phyloP scores from a whole-genome alignment of 2,113 vertebrate genomes.

The Pelmatolapia mariae region DNA sequence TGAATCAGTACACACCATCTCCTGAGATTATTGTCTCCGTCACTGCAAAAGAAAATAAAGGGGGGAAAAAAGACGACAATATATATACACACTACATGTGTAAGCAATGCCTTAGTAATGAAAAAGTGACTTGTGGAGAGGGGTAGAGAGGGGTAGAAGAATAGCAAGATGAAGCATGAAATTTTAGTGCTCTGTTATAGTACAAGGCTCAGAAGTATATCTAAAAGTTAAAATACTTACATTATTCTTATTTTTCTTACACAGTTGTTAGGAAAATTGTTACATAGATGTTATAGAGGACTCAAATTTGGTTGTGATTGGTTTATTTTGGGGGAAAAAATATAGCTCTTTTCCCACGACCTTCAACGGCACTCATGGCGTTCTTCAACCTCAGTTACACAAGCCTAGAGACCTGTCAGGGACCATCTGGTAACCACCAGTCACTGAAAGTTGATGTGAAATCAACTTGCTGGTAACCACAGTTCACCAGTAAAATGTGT shows the following conservation, averaged over 20 bases:
- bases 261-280: background rate
- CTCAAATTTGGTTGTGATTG: background rate
- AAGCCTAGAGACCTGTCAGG: background rate
- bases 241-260: background rate
- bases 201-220: background rate
- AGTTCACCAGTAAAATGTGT: background rate
- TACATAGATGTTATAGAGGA: background rate
- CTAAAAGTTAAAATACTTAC: background rate
- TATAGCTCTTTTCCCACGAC: background rate
- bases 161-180: background rate
- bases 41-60: background rate
- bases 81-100: background rate
- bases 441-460: background rate
- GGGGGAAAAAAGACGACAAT: fast-evolving
- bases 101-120: background rate
- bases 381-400: background rate
- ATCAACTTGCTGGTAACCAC: background rate
- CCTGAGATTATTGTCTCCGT: background rate
- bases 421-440: background rate
- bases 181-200: background rate
- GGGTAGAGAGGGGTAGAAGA: background rate
- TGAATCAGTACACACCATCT: background rate
- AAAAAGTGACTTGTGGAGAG: background rate
- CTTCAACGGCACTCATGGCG: background rate
- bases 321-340: background rate